phyloP scores from a whole-genome alignment of 2,888 invertebrate genomes.

The Biston stratarius region DNA sequence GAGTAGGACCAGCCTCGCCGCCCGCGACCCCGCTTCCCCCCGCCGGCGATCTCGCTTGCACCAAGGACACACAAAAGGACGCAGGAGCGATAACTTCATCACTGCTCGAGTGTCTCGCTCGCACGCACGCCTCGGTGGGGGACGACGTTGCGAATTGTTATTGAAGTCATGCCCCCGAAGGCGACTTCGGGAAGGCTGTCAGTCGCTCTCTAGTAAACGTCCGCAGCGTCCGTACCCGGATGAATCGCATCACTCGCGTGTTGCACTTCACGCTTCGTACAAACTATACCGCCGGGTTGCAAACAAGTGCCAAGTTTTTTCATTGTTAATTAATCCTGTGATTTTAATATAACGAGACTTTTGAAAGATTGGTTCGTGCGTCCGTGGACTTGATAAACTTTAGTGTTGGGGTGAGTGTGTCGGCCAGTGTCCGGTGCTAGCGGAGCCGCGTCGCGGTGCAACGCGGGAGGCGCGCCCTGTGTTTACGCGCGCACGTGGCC shows the following conservation, averaged over 20 bases:
- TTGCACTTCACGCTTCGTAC: slow-evolving; percentile 63
- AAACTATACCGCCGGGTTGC: slow-evolving; percentile 69
- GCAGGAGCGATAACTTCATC: slow-evolving; percentile 87
- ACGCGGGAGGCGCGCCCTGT: slow-evolving; percentile 55
- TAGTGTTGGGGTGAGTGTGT: slow-evolving; percentile 47
- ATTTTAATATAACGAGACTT: slow-evolving; percentile 66
- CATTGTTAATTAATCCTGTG: slow-evolving; percentile 62
- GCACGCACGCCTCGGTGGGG: slow-evolving; percentile 83
- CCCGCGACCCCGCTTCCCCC: slow-evolving; percentile 67
- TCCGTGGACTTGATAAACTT: slow-evolving; percentile 58
- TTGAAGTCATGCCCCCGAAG: slow-evolving; percentile 87
- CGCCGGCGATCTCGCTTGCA: slow-evolving; percentile 75
- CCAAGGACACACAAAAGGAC: slow-evolving; percentile 87
- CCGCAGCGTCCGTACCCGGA: slow-evolving; percentile 82
- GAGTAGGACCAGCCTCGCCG: slow-evolving; percentile 82
- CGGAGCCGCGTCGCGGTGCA: slow-evolving; percentile 21
- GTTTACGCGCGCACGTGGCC: slow-evolving; percentile 83
- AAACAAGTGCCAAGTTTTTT: slow-evolving; percentile 76
- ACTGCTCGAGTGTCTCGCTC: slow-evolving; percentile 80
- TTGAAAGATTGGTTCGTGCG: slow-evolving; percentile 62
- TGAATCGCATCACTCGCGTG: slow-evolving; percentile 70
- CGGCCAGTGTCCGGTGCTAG: slow-evolving; percentile 40
- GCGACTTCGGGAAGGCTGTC: slow-evolving; percentile 87
- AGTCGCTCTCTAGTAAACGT: slow-evolving; percentile 85
- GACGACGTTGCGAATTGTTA: slow-evolving; percentile 87